Base-by-base conservation (phyloP, 2,888 invertebrate species). In the Lissocephala sabroskyi region DNA sequence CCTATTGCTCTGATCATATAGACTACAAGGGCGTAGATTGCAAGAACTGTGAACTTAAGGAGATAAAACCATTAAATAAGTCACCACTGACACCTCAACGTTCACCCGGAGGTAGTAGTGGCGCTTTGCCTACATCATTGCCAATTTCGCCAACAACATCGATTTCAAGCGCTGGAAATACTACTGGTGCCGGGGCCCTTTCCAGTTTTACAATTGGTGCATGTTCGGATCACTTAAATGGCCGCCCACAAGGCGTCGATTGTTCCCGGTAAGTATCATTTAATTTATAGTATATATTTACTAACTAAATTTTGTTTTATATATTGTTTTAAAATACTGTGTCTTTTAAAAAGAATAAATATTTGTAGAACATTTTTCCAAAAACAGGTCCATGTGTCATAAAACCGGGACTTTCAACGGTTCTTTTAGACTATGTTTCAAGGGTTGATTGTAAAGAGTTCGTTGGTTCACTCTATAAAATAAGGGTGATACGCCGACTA, bases 211-310 rank as follows among this genome's bases (percentile, higher is more conserved):
- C 95, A 81, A 95, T 95, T 85, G 95, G 95, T 35, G 95, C 96
- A 30, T 96, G 96, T 84, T 94, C 96, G 17, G 96, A 97, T 79
- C 97, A 97, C 84, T 92, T 97, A 62, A 96, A 95, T 80, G 97
- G 97, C 35, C 88, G 96, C 61, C 95, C 95, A 1, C 93, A 95
- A 63, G 97, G 96, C 41, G 94, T 96, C 45, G 97, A 97, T 80
- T 98, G 98, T 84, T 90, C 95, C 13, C 79, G 85, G 85, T 85
- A 77, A 80, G 80, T n/a, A n/a, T n/a, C n/a, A n/a, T n/a, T 64
- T 35, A 3, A 18, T 51, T 39, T 28, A 36, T 9, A 19, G 19
- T 19, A 23, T 23, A 23, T 23, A 11, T 23, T 41, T 9, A 14
- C 28, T 11, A 14, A n/a, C 26, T 41, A 9, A 29, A 7, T 3